These are phyloP conservation scores for Pycnomerus fuliginosus DNA, from an alignment of 2,888 invertebrate species.

Conservation along the genomic window DNA sequence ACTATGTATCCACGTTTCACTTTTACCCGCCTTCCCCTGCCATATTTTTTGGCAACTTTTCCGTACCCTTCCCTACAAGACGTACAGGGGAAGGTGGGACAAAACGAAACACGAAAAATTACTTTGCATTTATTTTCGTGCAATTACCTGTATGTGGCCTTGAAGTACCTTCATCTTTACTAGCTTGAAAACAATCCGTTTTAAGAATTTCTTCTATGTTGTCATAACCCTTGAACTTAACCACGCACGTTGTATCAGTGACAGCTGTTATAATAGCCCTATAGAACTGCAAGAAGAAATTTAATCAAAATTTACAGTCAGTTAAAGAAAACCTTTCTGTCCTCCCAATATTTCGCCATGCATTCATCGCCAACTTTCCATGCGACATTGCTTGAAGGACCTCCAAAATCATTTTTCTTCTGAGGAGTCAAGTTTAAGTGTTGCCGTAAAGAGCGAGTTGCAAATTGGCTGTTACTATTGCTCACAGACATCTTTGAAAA, in stretches of 20 bases:
- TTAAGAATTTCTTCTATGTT: conserved; percentile 88
- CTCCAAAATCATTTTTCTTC: conserved; percentile 20
- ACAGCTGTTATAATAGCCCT: conserved; percentile 80
- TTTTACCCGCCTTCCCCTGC: too few relatives aligned
- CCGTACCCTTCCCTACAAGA: too few relatives aligned
- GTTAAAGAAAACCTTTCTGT: conserved; percentile 67
- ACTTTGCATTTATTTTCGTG: too few relatives aligned
- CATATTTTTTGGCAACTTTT: too few relatives aligned
- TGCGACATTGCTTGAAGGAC: conserved; percentile 43
- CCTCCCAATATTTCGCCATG: conserved; percentile 92
- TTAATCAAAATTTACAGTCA: conserved; percentile 5
- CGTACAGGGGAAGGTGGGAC: too few relatives aligned
- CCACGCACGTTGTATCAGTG: conserved; percentile 81
- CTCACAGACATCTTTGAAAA: conserved; percentile 43
- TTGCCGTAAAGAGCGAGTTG: conserved; percentile 46
- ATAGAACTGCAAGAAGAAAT: conserved; percentile 65
- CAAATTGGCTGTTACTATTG: conserved; percentile 49
- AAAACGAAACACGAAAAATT: too few relatives aligned
- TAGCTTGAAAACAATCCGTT: conserved; percentile 72
- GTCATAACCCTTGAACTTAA: conserved; percentile 83
- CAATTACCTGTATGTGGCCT: too few relatives aligned
- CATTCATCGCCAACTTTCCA: conserved; percentile 83
- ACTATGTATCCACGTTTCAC: too few relatives aligned
- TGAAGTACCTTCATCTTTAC: too few relatives aligned
- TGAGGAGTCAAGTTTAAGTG: conserved; percentile 43